A percentile compares a stretch with the other conserved stretches of the same genome.
phyloP scores from a whole-genome alignment of 2,113 vertebrate species.

The Pterocles orientalis region DNA sequence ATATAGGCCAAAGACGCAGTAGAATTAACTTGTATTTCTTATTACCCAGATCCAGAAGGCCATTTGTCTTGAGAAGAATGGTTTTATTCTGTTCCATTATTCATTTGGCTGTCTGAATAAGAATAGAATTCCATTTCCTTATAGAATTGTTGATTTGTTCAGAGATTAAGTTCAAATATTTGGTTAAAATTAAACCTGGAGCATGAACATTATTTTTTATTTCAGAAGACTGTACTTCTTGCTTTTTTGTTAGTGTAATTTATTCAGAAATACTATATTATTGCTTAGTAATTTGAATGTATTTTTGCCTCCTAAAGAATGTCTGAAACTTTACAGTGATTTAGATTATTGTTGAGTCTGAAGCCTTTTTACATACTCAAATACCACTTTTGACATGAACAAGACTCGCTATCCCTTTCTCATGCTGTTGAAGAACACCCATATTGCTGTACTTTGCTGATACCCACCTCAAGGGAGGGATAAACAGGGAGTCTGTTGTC shows the following conservation, averaged over 20 bases:
- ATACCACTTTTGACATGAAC: not conserved
- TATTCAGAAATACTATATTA: not conserved
- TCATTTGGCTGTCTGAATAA: not conserved
- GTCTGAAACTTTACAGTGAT: not conserved
- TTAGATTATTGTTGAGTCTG: not conserved
- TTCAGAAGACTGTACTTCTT: not conserved
- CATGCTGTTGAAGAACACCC: not conserved
- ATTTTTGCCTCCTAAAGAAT: not conserved
- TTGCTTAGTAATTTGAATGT: not conserved
- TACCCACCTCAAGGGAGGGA: not conserved
- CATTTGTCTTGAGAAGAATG: not conserved
- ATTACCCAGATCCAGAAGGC: not conserved
- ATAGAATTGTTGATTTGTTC: slow-evolving; percentile 20
- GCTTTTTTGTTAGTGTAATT: not conserved
- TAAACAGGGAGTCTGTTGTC: not conserved
- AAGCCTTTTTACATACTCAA: not conserved
- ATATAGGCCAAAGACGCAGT: not conserved
- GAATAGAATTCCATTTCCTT: slow-evolving; percentile 1
- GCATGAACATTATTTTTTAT: not conserved
- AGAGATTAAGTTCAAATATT: slow-evolving; percentile 19
- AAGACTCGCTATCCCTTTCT: not conserved
- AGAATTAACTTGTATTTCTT: not conserved
- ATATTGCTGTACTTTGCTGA: not conserved
- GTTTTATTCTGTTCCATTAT: slow-evolving; percentile 2
- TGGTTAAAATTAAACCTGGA: slow-evolving; percentile 2